Base-by-base conservation (phyloP, 2,888 invertebrate species). In the Ophion ellenae region DNA sequence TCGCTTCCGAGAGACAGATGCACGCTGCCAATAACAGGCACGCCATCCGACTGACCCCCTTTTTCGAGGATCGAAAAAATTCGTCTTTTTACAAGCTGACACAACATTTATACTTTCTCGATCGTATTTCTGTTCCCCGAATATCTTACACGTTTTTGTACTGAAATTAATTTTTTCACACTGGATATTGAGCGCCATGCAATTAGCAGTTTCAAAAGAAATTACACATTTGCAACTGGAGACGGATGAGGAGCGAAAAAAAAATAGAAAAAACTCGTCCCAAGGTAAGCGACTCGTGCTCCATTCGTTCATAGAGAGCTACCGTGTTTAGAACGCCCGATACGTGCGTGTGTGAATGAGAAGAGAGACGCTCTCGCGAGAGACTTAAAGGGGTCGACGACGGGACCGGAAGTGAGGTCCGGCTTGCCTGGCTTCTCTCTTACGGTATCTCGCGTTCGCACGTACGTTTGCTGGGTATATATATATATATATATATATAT, bases 1-100 rank as follows among this genome's bases (percentile, higher is more conserved):
- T 91, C 7, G 92, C 93, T 84, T 92, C 91, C 47, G 91, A 85
- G 24, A 91, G 71, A 69, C 90, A 91, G 45, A 91, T 77, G 77
- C 89, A 90, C 10, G 87, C 82, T 69, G 90, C 90, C 81, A 93
- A 47, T 14, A 93, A 80, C 90, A 91, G 92, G 53, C 87, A 90
- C 53, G 53, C 17, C 53, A 91, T 82, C 91, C 90, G 91, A 83
- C 87, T 89, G 77, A 88, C 85, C 82, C 86, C 87, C 93, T 93
- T 87, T 57, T 11, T 53, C 17, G 17, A 53, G 53, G 28, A 81
- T 24, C 7, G 82, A 10, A 61, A 63, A 81, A 70, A 84, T 20
- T 20, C 20, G 45, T 61, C 45, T 17, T 45, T 36, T 63, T 36
- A 47, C 47, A 69, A 32, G 2, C 17, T 36, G 0, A 3, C 61